These are phyloP conservation scores for Drosophila elegans DNA, from an alignment of 1,140 invertebrate species.

Conservation along the genomic window DNA sequence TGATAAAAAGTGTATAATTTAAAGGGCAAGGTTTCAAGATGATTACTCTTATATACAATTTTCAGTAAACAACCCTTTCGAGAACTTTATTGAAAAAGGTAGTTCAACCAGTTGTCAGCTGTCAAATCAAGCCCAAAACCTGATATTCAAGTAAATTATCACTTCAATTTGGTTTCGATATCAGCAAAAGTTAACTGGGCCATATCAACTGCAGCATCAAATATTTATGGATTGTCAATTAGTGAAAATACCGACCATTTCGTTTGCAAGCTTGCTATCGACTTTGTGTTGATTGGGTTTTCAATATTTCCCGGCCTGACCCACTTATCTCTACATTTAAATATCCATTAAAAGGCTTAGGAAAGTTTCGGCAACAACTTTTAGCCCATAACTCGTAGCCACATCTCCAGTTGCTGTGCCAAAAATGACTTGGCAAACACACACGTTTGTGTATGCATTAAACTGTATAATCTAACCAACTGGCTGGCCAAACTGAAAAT, in stretches of 20 bases:
- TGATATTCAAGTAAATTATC: conserved; percentile 7
- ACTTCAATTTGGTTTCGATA: neutral
- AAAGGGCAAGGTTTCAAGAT: conserved; percentile 11
- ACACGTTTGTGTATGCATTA: conserved; percentile 32
- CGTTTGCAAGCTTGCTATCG: conserved; percentile 1
- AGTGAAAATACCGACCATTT: neutral
- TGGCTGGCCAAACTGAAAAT: conserved; percentile 50
- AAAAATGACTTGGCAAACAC: conserved; percentile 72
- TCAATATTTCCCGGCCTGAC: conserved; percentile 21
- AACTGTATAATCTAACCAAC: conserved; percentile 46
- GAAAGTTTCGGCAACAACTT: conserved; percentile 30
- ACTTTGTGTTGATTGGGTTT: conserved; percentile 34
- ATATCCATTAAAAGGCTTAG: conserved; percentile 39
- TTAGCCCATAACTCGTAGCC: conserved; percentile 44
- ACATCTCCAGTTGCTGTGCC: conserved; percentile 30
- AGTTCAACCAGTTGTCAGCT: conserved; percentile 64
- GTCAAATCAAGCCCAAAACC: conserved; percentile 24
- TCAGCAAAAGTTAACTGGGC: neutral
- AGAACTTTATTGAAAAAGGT: conserved; percentile 12
- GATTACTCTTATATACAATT: conserved; percentile 1
- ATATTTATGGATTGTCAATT: conserved; percentile 36
- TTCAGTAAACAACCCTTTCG: neutral
- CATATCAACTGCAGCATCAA: conserved; percentile 2
- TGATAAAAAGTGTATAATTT: conserved; percentile 18
- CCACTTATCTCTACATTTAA: conserved; percentile 37